A percentile compares a stretch with the other conserved stretches of the same genome.
phyloP scores from a whole-genome alignment of 2,113 vertebrate genomes.

The Castor canadensis region DNA sequence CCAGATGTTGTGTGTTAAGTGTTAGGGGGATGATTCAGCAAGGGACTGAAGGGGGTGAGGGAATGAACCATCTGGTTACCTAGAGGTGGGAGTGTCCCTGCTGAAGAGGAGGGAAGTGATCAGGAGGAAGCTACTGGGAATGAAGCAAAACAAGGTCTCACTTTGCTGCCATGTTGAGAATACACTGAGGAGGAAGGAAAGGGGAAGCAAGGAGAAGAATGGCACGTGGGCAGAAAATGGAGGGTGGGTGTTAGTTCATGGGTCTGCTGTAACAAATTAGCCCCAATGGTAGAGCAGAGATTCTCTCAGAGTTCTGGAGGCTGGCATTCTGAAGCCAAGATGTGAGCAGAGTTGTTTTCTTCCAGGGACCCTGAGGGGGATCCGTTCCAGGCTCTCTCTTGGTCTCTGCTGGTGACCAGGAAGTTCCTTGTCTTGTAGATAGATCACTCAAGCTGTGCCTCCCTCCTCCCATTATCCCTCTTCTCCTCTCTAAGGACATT shows the following conservation, averaged over 20 bases:
- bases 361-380: background rate
- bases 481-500: background rate
- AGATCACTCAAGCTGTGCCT: background rate
- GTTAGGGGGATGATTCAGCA: background rate
- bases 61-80: background rate
- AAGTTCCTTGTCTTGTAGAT: background rate
- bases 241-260: background rate
- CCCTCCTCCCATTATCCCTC: background rate
- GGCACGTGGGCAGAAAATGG: no score
- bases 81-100: background rate
- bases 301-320: background rate
- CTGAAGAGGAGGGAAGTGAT: background rate
- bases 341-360: background rate
- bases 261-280: background rate
- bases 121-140: background rate
- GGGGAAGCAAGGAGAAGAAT: background rate
- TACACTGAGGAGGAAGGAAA: background rate
- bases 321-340: background rate
- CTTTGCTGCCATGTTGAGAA: background rate
- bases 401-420: background rate
- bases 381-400: background rate
- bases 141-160: background rate
- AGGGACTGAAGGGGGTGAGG: background rate
- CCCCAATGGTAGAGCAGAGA: background rate
- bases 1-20: background rate